Percentiles rank a stretch among this genome's conserved stretches.
Evolutionary conservation across 2,888 invertebrate genomes (phyloP).

Genomic region (Cecidostiba fungosa): DNA sequence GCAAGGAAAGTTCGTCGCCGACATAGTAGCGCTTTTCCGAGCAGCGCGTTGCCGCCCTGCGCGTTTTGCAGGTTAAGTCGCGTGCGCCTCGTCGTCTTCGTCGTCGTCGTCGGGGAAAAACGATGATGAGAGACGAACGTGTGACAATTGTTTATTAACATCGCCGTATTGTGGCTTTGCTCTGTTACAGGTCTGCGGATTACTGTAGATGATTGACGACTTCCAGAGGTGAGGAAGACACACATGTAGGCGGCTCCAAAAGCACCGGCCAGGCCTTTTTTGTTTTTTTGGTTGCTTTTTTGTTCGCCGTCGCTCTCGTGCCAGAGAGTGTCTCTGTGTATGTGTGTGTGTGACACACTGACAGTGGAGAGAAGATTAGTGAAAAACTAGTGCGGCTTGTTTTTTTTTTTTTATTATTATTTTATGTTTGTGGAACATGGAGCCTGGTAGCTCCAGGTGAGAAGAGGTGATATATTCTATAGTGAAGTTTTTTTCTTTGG

Average conservation of each 20-base stretch:
- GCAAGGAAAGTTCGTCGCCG: not conserved
- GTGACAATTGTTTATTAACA: not conserved
- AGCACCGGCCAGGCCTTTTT: constrained; percentile 5
- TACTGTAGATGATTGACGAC: not conserved
- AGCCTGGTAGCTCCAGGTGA: not conserved
- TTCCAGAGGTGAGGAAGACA: constrained; percentile 4
- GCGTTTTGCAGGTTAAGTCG: constrained; percentile 9
- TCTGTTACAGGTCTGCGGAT: not conserved
- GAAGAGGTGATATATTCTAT: not conserved
- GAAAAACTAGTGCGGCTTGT: not conserved
- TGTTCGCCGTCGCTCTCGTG: not conserved
- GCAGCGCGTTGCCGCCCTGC: constrained; percentile 9
- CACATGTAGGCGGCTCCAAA: constrained; percentile 6
- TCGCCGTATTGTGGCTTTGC: not conserved
- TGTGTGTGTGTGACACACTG: not conserved
- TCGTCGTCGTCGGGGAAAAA: not conserved
- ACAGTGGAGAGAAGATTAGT: not conserved
- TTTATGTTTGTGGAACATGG: not conserved
- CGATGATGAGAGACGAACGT: too few relatives aligned
- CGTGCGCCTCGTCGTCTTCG: not conserved
- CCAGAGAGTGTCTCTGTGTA: not conserved
- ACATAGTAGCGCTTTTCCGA: not conserved
- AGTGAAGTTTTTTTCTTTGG: constrained; percentile 9
- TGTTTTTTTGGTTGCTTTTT: constrained; percentile 11
- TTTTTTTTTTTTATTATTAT: constrained; percentile 1